These are phyloP conservation scores for Drosophila algonquin DNA, from an alignment of 2,888 invertebrate species.

Conservation along the genomic window DNA sequence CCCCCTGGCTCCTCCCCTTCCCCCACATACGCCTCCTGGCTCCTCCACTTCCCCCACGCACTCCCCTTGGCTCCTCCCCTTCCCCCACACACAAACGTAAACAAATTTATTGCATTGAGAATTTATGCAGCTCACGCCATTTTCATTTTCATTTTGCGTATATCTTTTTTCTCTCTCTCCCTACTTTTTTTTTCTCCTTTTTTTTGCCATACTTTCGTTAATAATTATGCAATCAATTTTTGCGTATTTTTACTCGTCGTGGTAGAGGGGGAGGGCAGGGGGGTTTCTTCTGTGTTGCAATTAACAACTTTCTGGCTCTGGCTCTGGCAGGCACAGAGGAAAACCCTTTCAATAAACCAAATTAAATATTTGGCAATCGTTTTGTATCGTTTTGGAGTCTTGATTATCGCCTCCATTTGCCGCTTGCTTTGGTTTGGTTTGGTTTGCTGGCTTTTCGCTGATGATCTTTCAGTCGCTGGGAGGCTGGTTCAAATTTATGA, in stretches of 20 bases:
- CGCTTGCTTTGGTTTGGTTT: constrained; percentile 4
- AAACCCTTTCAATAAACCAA: constrained; percentile 39
- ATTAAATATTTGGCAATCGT: constrained; percentile 59
- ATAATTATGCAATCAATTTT: constrained; percentile 58
- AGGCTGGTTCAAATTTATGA: constrained; percentile 48
- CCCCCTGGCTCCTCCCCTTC: neutral
- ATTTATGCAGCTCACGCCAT: constrained; percentile 71
- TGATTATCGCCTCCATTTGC: constrained; percentile 41
- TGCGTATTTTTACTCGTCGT: constrained; percentile 18
- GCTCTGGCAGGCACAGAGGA: constrained; percentile 5
- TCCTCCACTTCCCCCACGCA: too few relatives aligned
- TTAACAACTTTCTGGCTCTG: constrained; percentile 36
- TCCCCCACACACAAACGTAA: constrained; percentile 6
- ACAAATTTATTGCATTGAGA: constrained; percentile 58
- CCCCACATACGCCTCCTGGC: neutral
- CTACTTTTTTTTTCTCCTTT: neutral
- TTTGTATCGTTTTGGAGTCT: constrained; percentile 25
- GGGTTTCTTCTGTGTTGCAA: constrained; percentile 23
- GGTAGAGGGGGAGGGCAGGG: neutral
- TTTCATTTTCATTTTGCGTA: constrained; percentile 59
- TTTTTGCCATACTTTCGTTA: constrained; percentile 43
- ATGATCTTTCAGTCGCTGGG: constrained; percentile 11
- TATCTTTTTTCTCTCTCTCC: neutral
- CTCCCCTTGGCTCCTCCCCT: neutral
- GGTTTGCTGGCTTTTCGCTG: constrained; percentile 11